These are phyloP conservation scores for Patella ulyssiponensis DNA, from an alignment of 2,888 invertebrate species.

Conservation along the genomic window DNA sequence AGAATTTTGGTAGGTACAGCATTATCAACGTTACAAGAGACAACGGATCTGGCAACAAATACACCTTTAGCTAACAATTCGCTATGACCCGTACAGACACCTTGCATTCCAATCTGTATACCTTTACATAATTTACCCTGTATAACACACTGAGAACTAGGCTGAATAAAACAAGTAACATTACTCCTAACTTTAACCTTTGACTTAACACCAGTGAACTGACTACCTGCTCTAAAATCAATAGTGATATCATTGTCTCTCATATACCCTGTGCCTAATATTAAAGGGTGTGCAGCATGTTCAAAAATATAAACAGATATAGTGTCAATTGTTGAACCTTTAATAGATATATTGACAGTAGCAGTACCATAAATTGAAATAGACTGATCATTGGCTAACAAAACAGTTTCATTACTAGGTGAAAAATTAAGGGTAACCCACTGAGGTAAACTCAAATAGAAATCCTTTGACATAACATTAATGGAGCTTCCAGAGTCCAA, in stretches of 20 bases:
- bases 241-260: not conserved
- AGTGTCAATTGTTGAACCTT: not conserved
- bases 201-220: not conserved
- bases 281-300: not conserved
- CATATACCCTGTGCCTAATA: not conserved
- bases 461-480: not conserved
- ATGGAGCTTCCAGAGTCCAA: not conserved
- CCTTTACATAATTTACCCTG: not conserved
- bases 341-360: not conserved
- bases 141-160: not conserved
- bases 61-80: not conserved
- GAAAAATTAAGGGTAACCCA: not conserved
- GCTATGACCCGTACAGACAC: not conserved
- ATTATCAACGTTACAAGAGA: not conserved
- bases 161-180: not conserved
- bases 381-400: not conserved
- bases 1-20: not conserved
- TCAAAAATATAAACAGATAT: not conserved
- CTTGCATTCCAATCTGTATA: not conserved
- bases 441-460: not conserved
- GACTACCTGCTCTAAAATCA: not conserved
- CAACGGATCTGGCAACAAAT: not conserved
- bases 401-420: not conserved
- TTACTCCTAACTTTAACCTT: not conserved
- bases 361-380: not conserved